These are phyloP conservation scores for Natator depressus DNA, from an alignment of 2,113 vertebrate genomes.

Conservation along the genomic window DNA sequence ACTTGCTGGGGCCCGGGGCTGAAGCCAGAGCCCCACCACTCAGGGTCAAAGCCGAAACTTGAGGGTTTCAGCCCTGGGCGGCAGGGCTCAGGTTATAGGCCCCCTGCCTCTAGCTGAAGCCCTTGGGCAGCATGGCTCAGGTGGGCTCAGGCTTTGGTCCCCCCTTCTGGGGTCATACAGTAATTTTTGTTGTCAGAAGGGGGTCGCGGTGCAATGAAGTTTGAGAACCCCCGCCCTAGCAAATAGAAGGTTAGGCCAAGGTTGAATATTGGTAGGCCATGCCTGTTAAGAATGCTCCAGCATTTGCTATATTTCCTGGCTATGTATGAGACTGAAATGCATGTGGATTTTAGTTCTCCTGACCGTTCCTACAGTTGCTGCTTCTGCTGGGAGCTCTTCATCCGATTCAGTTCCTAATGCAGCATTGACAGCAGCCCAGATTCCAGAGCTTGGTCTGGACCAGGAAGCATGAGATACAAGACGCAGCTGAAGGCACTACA, in stretches of 20 bases:
- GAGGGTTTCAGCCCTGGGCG: too few species aligned
- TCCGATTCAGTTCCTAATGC: conserved; percentile 29
- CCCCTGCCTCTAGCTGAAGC: too few species aligned
- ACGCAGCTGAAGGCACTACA: neutral
- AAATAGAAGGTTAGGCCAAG: neutral
- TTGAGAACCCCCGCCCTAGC: neutral
- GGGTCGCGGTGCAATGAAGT: too few species aligned
- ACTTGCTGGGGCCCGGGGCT: too few species aligned
- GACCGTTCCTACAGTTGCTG: neutral
- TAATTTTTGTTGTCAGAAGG: too few species aligned
- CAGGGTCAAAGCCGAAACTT: too few species aligned
- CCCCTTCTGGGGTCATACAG: too few species aligned
- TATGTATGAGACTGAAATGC: neutral
- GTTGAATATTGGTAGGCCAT: neutral
- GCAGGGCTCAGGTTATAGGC: too few species aligned
- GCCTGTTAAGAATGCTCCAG: neutral
- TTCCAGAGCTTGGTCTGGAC: neutral
- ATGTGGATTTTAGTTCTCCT: neutral
- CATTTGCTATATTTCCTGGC: neutral
- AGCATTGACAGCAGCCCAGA: conserved; percentile 5
- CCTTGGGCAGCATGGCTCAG: too few species aligned
- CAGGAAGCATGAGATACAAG: neutral
- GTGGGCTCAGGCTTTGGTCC: too few species aligned
- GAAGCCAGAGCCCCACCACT: too few species aligned
- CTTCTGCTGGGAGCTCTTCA: neutral